Evolutionary conservation across 2,113 vertebrate genomes (phyloP), one percentile per base, ranked within the genome.

Genomic region (Eublepharis macularius): DNA sequence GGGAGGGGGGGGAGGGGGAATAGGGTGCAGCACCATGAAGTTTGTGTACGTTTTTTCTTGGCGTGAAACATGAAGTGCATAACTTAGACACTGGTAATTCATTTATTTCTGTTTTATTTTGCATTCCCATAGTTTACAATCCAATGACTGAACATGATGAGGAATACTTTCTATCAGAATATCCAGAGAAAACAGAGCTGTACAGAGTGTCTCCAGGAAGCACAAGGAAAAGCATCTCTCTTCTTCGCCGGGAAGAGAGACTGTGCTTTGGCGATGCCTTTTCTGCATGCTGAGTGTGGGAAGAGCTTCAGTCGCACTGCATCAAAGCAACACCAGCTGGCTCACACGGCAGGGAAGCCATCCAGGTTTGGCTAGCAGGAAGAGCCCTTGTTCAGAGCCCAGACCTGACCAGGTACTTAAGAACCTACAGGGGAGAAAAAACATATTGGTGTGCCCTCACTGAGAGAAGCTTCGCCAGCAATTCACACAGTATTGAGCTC

Each of bases 291-390:
- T 2, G 24, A 73, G 6, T 41, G 70, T 21, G 34, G 32, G 19
- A 73, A 73, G 39, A 26, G 7, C 24, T 43, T 73, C 70, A 73
- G 36, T 21, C 39, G 70, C 70, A n/a, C n/a, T n/a, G n/a, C n/a
- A n/a, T n/a, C n/a, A n/a, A 1, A 43, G 70, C 3, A 34, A 11
- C 66, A 69, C 32, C 13, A 91, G 85, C 92, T 91, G 83, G 91
- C 92, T 68, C 94, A 95, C 78, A 94, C 93, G 41, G 93, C n/a
- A n/a, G 94, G 68, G 91, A 74, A n/a, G 34, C 68, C 68, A 0
- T 70, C n/a, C n/a, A n/a, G n/a, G n/a, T n/a, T n/a, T n/a, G n/a
- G n/a, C n/a, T n/a, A n/a, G n/a, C n/a, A n/a, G n/a, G n/a, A n/a
- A n/a, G n/a, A n/a, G n/a, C n/a, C n/a, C n/a, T n/a, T n/a, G n/a